Conservation (phyloP, 2,888 invertebrate species). For the Maniola hyperantus region DNA sequence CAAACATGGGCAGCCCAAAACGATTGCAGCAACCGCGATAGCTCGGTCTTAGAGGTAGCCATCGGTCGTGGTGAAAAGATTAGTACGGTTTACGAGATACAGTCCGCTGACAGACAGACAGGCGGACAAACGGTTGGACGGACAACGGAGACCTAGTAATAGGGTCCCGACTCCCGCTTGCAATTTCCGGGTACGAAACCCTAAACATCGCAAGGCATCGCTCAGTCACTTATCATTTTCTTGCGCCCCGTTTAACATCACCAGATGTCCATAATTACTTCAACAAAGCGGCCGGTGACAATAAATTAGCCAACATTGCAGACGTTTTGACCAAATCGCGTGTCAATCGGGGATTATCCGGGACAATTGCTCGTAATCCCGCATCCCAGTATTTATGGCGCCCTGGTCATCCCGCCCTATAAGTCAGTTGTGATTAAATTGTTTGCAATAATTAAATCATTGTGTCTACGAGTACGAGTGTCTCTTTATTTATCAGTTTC, state of each 20-base stretch:
- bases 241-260: slow-evolving; percentile 3
- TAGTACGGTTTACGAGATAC: no score
- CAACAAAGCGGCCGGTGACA: slow-evolving; percentile 42
- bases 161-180: no score
- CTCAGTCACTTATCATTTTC: not conserved
- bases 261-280: slow-evolving; percentile 43
- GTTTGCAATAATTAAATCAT: slow-evolving; percentile 23
- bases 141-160: no score
- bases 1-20: no score
- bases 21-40: no score
- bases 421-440: slow-evolving; percentile 33
- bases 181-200: not conserved
- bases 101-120: no score
- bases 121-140: no score
- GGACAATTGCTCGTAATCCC: slow-evolving; percentile 65
- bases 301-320: slow-evolving; percentile 59
- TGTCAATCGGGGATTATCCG: slow-evolving; percentile 73
- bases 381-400: slow-evolving; percentile 65
- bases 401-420: slow-evolving; percentile 56
- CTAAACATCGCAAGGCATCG: not conserved
- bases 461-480: not conserved
- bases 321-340: slow-evolving; percentile 65
- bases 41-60: no score
- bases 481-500: not conserved
- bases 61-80: no score